Percentiles rank a stretch among this genome's conserved stretches.
Conservation (phyloP, 2,113 vertebrate genomes). For the Desmodus rotundus region DNA sequence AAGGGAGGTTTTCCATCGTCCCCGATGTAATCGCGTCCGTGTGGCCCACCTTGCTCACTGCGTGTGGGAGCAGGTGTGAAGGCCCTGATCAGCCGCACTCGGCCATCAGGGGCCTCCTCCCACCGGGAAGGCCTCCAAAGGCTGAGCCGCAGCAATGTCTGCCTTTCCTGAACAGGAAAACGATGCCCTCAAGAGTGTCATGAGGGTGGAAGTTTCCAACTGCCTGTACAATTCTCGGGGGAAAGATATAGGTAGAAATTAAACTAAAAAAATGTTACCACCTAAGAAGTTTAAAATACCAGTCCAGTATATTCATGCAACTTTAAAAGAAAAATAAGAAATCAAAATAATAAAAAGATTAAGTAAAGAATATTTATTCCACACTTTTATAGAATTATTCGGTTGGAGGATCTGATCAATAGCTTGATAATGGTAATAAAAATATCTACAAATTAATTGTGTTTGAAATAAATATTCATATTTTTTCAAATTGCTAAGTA, state of each 20-base stretch:
- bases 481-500: conserved; percentile 10
- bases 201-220: not conserved
- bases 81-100: not conserved
- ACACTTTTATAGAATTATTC: conserved; percentile 23
- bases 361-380: not conserved
- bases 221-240: not conserved
- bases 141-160: not conserved
- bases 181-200: not conserved
- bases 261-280: not conserved
- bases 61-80: not conserved
- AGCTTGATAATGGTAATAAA: not conserved
- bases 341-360: not conserved
- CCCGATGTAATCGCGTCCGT: not conserved
- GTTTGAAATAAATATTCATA: not conserved
- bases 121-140: not conserved
- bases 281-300: not conserved
- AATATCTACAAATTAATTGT: conserved; percentile 27
- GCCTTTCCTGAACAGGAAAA: not conserved
- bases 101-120: not conserved
- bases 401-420: not conserved
- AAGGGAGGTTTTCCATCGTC: not conserved
- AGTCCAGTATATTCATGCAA: not conserved
- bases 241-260: not conserved
- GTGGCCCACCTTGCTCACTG: not conserved
- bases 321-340: not conserved